phyloP scores from a whole-genome alignment of 1,140 invertebrate genomes.

The Drosophila nigrodunni region DNA sequence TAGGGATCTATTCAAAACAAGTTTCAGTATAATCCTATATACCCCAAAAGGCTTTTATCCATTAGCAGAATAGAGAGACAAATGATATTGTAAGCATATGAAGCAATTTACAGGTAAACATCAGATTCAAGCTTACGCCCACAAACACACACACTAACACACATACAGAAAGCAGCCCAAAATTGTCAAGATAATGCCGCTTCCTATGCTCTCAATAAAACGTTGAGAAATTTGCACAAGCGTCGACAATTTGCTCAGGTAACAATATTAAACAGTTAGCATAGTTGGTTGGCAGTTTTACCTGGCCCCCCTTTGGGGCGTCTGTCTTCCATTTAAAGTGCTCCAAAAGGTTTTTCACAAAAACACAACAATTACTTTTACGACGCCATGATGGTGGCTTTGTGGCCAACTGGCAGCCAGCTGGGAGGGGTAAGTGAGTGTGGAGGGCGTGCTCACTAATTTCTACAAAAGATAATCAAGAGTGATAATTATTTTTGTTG shows the following conservation, averaged over 20 bases:
- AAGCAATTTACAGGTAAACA: slow-evolving; percentile 69
- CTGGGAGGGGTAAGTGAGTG: slow-evolving; percentile 5
- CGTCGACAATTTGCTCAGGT: slow-evolving; percentile 80
- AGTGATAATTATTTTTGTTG: slow-evolving; percentile 82
- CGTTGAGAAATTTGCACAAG: slow-evolving; percentile 78
- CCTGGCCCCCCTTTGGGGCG: slow-evolving; percentile 19
- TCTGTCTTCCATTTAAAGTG: slow-evolving; percentile 71
- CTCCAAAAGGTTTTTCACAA: slow-evolving; percentile 75
- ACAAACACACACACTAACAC: background rate
- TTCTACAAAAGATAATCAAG: slow-evolving; percentile 82
- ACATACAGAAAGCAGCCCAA: background rate
- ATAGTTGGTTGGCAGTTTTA: slow-evolving; percentile 74
- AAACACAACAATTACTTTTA: slow-evolving; percentile 83
- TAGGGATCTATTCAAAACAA: slow-evolving; percentile 2
- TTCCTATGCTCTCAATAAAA: slow-evolving; percentile 61
- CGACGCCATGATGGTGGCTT: slow-evolving; percentile 46
- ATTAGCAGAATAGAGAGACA: slow-evolving; percentile 39
- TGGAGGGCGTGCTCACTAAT: slow-evolving; percentile 67
- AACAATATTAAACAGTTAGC: slow-evolving; percentile 81
- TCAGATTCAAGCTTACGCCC: slow-evolving; percentile 7
- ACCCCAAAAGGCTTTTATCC: slow-evolving; percentile 11
- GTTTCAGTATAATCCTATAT: slow-evolving; percentile 13
- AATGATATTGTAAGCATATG: slow-evolving; percentile 65
- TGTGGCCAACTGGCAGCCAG: background rate
- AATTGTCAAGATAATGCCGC: slow-evolving; percentile 44